Evolutionary conservation across 2,888 invertebrate genomes (phyloP), one percentile per base, ranked within the genome.

Genomic region (Tenthredo mesomela): DNA sequence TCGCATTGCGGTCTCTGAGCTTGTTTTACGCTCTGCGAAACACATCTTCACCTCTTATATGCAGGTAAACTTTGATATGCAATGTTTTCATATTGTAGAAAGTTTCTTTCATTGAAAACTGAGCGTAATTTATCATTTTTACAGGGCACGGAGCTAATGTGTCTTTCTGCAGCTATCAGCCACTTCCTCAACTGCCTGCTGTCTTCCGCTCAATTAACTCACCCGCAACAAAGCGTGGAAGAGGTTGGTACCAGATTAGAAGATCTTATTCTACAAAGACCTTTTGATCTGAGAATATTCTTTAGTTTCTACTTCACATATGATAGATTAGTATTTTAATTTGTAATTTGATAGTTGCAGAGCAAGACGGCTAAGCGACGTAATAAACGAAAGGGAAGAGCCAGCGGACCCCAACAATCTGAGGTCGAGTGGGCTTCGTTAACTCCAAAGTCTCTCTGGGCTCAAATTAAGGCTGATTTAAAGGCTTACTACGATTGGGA

Each of bases 131-230:
- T 71, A 40, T 84, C 29, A 33, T 40, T 67, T 50, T 71, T 93
- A 82, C 92, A 96, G 96, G 96, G 96, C 85, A 97, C 97, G 84
- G 99, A 99, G 93, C 95, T 98, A 91, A 97, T 98, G 97, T 97
- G 97, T 92, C 94, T 98, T 87, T 97, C 99, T 0, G 95, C 97
- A 1, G 98, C 98, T 0, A 97, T 98, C 84, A 97, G 98, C 86
- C 99, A 99, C 93, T 99, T 99, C 94, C 95, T 99, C 86, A 99
- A 99, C 94, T 99, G 99, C 92, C 96, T 98, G 91, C 93, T 99
- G 84, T 98, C 98, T 85, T 96, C 96, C 1, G 97, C 96, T 84
- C 94, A 95, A 85, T 94, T 96, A 77, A 95, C 96, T 7, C 95
- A 96, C 91, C 96, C 97, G 0, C 95, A 96, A 87, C 95, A 95